A percentile compares a stretch with the other conserved stretches of the same genome.
Conservation (phyloP, 1,140 invertebrate genomes). For the Drosophila biarmipes region DNA sequence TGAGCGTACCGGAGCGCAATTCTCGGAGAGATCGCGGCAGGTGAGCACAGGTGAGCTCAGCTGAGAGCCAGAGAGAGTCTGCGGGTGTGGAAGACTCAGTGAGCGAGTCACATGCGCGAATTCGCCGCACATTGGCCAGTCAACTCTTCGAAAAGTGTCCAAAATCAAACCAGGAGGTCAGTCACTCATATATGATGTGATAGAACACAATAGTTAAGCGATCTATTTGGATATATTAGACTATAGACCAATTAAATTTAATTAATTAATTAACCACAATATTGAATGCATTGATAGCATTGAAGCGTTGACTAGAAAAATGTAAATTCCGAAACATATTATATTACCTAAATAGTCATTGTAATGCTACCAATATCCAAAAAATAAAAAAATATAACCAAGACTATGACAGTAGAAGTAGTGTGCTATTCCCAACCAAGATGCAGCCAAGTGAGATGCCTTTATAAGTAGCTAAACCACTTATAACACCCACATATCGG, state of each 20-base stretch:
- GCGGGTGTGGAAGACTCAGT: background rate
- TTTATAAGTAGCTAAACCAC: conserved; percentile 21
- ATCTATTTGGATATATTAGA: no score
- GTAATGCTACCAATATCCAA: no score
- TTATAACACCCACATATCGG: conserved; percentile 14
- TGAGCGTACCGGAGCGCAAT: conserved; percentile 54
- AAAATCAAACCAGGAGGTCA: background rate
- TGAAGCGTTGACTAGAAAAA: no score
- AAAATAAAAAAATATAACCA: background rate
- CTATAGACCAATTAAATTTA: no score
- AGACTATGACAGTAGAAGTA: no score
- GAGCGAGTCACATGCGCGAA: conserved; percentile 15
- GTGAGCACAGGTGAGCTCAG: conserved; percentile 37
- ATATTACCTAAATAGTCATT: no score
- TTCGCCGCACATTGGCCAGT: conserved; percentile 65
- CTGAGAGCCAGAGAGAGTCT: background rate
- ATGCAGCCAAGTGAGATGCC: conserved; percentile 20
- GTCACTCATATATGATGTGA: background rate
- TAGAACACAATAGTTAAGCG: background rate
- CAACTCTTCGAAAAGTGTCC: background rate
- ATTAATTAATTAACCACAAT: no score
- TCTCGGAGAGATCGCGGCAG: conserved; percentile 14
- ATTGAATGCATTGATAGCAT: no score
- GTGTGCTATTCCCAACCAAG: conserved; percentile 3
- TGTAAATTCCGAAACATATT: no score